These are phyloP conservation scores for Trissolcus brochymenae DNA, from an alignment of 2,888 invertebrate species.

Conservation along the genomic window DNA sequence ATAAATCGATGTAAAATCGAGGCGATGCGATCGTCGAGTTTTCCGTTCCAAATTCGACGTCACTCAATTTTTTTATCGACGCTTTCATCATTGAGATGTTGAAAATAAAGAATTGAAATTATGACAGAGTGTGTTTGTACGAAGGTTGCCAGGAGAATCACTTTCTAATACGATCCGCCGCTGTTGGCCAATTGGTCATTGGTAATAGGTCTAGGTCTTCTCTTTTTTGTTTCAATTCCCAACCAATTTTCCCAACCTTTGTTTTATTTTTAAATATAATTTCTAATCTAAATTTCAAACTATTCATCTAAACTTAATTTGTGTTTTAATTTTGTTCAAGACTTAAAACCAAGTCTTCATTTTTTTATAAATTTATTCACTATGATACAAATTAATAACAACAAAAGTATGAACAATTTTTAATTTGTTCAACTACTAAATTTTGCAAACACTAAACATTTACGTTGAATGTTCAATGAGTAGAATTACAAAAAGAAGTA, in stretches of 20 bases:
- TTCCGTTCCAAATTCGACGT: neutral
- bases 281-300: no score
- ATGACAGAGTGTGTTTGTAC: constrained; percentile 24
- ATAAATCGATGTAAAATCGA: constrained; percentile 5
- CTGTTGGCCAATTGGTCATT: constrained; percentile 63
- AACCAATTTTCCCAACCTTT: constrained; percentile 4
- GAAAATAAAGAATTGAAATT: constrained; percentile 23
- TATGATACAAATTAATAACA: no score
- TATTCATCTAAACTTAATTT: no score
- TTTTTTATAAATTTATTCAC: no score
- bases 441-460: no score
- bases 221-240: neutral
- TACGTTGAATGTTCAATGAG: no score
- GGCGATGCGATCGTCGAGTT: no score
- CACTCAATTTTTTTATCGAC: neutral
- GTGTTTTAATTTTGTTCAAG: no score
- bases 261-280: neutral
- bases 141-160: constrained; percentile 31
- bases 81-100: constrained; percentile 1
- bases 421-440: no score
- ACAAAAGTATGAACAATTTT: no score
- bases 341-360: no score
- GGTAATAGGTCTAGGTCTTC: constrained; percentile 67
- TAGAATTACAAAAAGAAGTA: neutral
- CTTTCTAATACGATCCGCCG: constrained; percentile 68